A percentile compares a stretch with the other conserved stretches of the same genome.
Evolutionary conservation across 37 sponge, comb jelly and placozoan species (phyloP).

Genomic region (Haliclona indistincta): DNA sequence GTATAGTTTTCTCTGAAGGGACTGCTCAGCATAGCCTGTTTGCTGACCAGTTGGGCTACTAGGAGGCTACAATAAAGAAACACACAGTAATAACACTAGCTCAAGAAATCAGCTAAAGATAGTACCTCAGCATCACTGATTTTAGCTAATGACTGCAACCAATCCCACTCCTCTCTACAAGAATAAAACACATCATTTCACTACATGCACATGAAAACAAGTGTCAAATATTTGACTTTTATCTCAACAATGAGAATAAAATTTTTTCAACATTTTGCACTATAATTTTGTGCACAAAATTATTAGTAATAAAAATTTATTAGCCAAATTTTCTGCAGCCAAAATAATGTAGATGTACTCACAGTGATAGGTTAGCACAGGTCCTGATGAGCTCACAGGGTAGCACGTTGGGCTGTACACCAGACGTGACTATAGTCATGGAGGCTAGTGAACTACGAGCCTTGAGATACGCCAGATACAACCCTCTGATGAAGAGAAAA

Average conservation of each 20-base stretch:
- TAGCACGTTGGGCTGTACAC: conserved; percentile 63
- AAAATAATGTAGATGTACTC: background rate
- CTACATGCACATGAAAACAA: too few species aligned
- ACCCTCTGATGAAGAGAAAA: conserved; percentile 48
- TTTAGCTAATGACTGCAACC: conserved; percentile 48
- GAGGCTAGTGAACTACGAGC: conserved; percentile 62
- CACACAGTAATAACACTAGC: background rate
- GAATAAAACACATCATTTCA: too few species aligned
- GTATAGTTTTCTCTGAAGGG: conserved; percentile 44
- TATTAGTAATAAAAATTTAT: background rate
- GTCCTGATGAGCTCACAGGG: conserved; percentile 73
- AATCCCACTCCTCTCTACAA: conserved; percentile 72
- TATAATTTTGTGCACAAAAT: background rate
- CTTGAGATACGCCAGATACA: conserved; percentile 84
- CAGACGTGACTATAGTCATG: conserved; percentile 62
- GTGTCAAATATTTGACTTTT: too few species aligned
- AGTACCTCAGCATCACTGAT: background rate
- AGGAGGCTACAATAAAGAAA: background rate
- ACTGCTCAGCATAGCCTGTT: background rate
- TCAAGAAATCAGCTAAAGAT: too few species aligned
- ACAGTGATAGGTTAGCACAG: conserved; percentile 72
- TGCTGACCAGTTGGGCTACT: background rate
- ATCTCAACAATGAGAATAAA: background rate
- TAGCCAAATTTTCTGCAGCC: background rate
- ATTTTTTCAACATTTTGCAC: background rate